These are phyloP conservation scores for Aeoliscus strigatus DNA, from an alignment of 2,797 vertebrate species.

Conservation along the genomic window DNA sequence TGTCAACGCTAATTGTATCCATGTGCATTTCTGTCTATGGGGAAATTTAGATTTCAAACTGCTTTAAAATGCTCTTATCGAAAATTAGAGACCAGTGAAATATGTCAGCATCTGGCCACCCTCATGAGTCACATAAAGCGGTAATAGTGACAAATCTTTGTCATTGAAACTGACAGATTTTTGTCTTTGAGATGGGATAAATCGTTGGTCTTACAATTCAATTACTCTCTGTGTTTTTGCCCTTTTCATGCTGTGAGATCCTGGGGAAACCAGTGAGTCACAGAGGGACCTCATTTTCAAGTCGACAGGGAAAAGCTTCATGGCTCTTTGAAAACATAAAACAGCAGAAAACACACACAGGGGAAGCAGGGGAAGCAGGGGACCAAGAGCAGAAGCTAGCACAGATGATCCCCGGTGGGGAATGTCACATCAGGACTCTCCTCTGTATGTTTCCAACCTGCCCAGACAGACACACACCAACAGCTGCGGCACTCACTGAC, in stretches of 20 bases:
- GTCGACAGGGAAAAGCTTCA: conserved; percentile 35
- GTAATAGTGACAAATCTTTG: not conserved
- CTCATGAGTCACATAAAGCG: conserved; percentile 17
- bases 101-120: conserved; percentile 5
- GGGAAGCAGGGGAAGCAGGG: not conserved
- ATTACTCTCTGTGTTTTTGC: conserved; percentile 49
- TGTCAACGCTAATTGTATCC: not conserved
- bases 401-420: conserved; percentile 9
- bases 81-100: conserved; percentile 11
- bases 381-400: conserved; percentile 7
- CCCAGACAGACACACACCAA: not conserved
- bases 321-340: conserved; percentile 2
- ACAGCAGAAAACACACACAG: conserved; percentile 8
- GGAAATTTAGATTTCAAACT: conserved; percentile 11
- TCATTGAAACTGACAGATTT: conserved; percentile 17
- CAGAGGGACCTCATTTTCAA: conserved; percentile 34
- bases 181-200: conserved; percentile 9
- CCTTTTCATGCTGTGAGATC: conserved; percentile 44
- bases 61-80: not conserved
- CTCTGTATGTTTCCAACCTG: conserved; percentile 1
- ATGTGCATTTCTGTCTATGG: conserved; percentile 4
- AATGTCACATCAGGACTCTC: conserved; percentile 9
- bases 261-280: conserved; percentile 27
- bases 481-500: conserved; percentile 6
- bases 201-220: conserved; percentile 42